These are phyloP conservation scores for Crypturellus tataupa DNA, from an alignment of 2,797 vertebrate species.

Conservation along the genomic window DNA sequence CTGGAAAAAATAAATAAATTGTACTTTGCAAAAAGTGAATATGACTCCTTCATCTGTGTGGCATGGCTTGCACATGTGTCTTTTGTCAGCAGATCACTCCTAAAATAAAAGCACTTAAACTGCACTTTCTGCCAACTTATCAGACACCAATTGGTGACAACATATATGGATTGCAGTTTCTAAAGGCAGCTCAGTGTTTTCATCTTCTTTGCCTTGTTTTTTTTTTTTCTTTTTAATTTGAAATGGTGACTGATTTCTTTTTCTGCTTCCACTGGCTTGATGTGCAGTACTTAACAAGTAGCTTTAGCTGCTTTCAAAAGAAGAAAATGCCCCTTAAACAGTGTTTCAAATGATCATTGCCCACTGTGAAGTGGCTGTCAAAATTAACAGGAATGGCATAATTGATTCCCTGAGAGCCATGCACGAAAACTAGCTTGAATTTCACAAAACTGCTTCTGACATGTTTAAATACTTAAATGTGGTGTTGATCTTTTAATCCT, in stretches of 20 bases:
- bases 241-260: conserved; percentile 56
- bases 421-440: background rate
- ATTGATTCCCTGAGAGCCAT: conserved; percentile 26
- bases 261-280: conserved; percentile 26
- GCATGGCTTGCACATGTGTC: conserved; percentile 59
- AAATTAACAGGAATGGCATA: conserved; percentile 46
- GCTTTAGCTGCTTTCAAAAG: conserved; percentile 38
- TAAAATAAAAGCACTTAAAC: conserved; percentile 67
- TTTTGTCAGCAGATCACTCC: conserved; percentile 58
- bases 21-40: conserved; percentile 59
- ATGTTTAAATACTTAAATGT: conserved; percentile 13
- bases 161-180: conserved; percentile 49
- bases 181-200: conserved; percentile 60
- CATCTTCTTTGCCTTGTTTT: conserved; percentile 7
- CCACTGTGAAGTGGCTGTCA: conserved; percentile 11
- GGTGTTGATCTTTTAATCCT: conserved; percentile 41
- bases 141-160: conserved; percentile 58
- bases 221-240: conserved; percentile 30
- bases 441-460: background rate
- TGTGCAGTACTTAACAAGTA: background rate
- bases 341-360: conserved; percentile 28
- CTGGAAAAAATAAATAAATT: conserved; percentile 72
- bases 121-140: conserved; percentile 68
- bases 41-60: conserved; percentile 40
- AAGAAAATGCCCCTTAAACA: conserved; percentile 34